Percentiles rank a stretch among this genome's conserved stretches.
Evolutionary conservation across 2,797 vertebrate species (phyloP).

Genomic region (Loris lydekkerianus): DNA sequence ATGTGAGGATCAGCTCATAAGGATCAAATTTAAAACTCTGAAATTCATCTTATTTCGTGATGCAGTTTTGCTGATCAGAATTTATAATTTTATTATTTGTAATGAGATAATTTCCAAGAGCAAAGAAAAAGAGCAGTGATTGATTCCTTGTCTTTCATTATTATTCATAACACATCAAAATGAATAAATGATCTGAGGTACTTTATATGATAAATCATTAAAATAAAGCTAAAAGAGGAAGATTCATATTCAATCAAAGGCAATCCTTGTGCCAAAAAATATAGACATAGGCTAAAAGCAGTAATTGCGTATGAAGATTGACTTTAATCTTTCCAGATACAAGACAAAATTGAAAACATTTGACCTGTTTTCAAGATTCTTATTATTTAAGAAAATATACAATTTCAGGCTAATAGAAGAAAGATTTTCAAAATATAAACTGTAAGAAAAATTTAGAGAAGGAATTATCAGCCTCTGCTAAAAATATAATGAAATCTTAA

Average conservation of each 20-base stretch:
- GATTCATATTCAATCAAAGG: not conserved
- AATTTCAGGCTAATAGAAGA: not conserved
- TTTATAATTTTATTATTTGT: constrained; percentile 7
- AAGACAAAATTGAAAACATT: not conserved
- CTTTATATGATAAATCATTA: constrained; percentile 41
- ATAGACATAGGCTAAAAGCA: not conserved
- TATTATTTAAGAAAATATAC: constrained; percentile 2
- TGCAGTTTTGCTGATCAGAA: not conserved
- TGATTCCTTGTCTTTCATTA: constrained; percentile 1
- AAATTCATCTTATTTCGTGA: not conserved
- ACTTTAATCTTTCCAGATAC: not conserved
- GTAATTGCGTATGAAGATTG: not conserved
- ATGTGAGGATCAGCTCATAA: not conserved
- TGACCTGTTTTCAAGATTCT: constrained; percentile 38
- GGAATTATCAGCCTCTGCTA: not conserved
- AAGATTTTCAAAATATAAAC: constrained; percentile 11
- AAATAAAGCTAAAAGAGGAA: constrained; percentile 33
- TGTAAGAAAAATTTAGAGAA: constrained; percentile 19
- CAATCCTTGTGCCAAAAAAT: not conserved
- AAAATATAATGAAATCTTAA: constrained; percentile 22
- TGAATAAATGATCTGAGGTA: not conserved
- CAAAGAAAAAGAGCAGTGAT: constrained; percentile 34
- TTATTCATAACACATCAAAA: constrained; percentile 20
- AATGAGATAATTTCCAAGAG: not conserved
- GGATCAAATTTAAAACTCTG: not conserved